phyloP scores from a whole-genome alignment of 1,140 invertebrate genomes.

The Anastrepha obliqua region DNA sequence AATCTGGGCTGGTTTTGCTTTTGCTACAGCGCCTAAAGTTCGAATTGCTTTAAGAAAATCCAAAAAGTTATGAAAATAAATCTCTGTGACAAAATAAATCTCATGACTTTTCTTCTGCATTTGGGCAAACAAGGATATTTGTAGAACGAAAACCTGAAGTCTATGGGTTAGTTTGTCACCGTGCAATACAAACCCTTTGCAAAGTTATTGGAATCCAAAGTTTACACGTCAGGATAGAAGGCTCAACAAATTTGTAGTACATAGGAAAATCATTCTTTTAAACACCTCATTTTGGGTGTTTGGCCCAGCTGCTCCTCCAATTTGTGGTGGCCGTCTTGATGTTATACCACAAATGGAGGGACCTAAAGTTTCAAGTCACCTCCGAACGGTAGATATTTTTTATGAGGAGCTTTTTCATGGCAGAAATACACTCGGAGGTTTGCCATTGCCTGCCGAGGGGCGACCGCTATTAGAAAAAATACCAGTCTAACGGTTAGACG shows the following conservation, averaged over 20 bases:
- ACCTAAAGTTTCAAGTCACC: too few relatives aligned
- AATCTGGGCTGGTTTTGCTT: constrained; percentile 91
- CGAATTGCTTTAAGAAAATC: constrained; percentile 82
- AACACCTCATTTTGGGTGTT: constrained; percentile 68
- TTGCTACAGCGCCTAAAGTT: constrained; percentile 82
- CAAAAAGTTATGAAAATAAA: constrained; percentile 89
- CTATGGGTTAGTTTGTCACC: constrained; percentile 90
- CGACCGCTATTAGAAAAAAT: too few relatives aligned
- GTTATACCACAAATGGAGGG: too few relatives aligned
- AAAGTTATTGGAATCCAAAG: constrained; percentile 95
- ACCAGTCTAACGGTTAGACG: too few relatives aligned
- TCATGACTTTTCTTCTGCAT: constrained; percentile 93
- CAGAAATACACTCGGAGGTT: too few relatives aligned
- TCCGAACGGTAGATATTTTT: too few relatives aligned
- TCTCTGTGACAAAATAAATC: constrained; percentile 92
- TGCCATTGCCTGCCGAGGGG: too few relatives aligned
- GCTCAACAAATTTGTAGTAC: constrained; percentile 86
- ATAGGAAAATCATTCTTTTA: constrained; percentile 93
- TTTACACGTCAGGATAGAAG: constrained; percentile 93
- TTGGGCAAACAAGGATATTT: constrained; percentile 91
- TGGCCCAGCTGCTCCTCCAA: too few relatives aligned
- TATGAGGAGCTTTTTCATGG: too few relatives aligned
- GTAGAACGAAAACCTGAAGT: constrained; percentile 91
- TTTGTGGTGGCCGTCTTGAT: too few relatives aligned
- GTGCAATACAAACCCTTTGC: constrained; percentile 91